Evolutionary conservation across 53 echinoderm and acorn worm species (phyloP).

Genomic region (Astropecten irregularis): DNA sequence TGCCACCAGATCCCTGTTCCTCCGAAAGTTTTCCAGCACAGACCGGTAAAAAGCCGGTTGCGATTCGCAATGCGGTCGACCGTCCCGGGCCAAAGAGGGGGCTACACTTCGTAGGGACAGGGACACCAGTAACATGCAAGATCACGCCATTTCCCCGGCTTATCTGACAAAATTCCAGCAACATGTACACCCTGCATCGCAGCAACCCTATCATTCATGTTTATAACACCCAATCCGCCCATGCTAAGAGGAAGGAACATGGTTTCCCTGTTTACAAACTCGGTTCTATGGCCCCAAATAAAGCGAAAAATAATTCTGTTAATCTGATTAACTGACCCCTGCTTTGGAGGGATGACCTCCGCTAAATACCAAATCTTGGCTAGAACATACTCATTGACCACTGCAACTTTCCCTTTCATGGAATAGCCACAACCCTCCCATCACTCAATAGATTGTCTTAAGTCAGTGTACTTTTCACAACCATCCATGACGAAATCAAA

Average conservation of each 20-base stretch:
- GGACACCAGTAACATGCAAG: neutral
- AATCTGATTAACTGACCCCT: neutral
- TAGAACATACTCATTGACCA: neutral
- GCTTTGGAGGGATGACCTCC: neutral
- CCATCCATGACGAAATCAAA: no score
- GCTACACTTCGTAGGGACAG: neutral
- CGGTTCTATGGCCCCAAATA: neutral
- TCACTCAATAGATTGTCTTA: neutral
- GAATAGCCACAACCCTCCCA: neutral
- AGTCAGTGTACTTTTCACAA: no score
- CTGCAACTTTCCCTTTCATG: neutral
- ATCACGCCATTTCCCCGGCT: neutral
- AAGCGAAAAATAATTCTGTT: neutral
- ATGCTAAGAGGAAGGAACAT: neutral
- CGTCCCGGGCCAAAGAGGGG: neutral
- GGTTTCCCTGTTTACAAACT: neutral
- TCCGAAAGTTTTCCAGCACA: neutral
- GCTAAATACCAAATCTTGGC: conserved; percentile 17
- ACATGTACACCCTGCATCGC: neutral
- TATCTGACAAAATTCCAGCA: neutral
- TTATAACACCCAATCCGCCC: neutral
- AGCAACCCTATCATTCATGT: neutral
- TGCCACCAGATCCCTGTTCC: neutral
- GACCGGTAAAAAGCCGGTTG: neutral
- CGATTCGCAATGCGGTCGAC: neutral